Evolutionary conservation across 2,888 invertebrate species (phyloP).

Genomic region (Nymphalis c-album): DNA sequence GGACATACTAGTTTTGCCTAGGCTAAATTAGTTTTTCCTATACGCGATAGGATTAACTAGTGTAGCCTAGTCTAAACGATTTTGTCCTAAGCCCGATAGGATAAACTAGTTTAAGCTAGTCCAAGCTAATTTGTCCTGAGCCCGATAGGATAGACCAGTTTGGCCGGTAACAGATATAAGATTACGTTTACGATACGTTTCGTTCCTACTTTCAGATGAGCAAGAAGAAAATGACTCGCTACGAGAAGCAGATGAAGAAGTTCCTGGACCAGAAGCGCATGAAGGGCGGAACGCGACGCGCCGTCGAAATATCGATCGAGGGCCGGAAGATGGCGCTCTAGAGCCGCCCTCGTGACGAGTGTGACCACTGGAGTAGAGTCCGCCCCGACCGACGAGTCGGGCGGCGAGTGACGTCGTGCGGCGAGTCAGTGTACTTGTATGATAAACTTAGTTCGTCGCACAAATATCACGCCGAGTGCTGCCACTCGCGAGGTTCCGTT

Average conservation of each 20-base stretch:
- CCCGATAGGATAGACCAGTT: too few relatives aligned
- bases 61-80: too few relatives aligned
- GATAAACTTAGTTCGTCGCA: neutral
- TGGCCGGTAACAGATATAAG: too few relatives aligned
- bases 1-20: too few relatives aligned
- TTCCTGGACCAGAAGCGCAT: conserved; percentile 92
- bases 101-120: too few relatives aligned
- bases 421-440: neutral
- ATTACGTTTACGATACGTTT: too few relatives aligned
- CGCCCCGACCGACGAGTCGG: neutral
- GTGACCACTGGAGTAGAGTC: neutral
- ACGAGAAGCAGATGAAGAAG: conserved; percentile 95
- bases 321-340: conserved; percentile 97
- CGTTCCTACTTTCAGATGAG: conserved; percentile 72
- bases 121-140: too few relatives aligned
- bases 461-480: neutral
- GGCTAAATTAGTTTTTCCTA: too few relatives aligned
- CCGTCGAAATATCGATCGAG: conserved; percentile 97
- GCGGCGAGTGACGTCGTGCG: too few relatives aligned
- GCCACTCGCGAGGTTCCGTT: neutral
- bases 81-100: too few relatives aligned
- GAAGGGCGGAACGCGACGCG: conserved; percentile 89
- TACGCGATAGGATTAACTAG: too few relatives aligned
- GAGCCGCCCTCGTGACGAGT: neutral
- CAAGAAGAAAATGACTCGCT: conserved; percentile 93